These are phyloP conservation scores for Cuniculus paca DNA, from an alignment of 2,797 vertebrate genomes.

Conservation along the genomic window DNA sequence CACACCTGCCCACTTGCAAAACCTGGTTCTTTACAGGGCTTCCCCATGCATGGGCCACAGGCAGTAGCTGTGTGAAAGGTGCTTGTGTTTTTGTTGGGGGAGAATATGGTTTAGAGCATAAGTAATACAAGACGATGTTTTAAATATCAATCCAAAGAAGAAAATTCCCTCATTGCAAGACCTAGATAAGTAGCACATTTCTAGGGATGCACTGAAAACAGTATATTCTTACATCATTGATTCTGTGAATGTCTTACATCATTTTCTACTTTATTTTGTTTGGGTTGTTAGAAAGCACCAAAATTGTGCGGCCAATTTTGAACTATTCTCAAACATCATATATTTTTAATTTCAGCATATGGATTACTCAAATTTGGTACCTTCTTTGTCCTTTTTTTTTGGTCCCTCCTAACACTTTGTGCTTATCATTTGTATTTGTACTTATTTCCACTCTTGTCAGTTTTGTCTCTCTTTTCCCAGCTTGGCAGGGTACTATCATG, in stretches of 20 bases:
- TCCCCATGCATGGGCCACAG: accelerated
- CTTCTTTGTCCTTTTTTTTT: no score
- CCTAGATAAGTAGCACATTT: background rate
- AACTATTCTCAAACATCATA: accelerated
- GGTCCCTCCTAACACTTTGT: background rate
- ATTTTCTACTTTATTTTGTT: background rate
- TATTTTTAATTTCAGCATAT: accelerated
- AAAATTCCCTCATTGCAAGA: background rate
- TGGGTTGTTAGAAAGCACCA: background rate
- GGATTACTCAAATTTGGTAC: accelerated
- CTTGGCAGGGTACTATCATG: background rate
- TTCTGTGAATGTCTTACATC: background rate
- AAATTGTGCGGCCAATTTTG: background rate
- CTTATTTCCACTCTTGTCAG: accelerated
- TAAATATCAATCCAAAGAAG: background rate
- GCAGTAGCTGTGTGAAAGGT: background rate
- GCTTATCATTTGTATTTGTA: background rate
- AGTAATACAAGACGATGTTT: background rate
- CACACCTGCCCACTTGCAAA: no score
- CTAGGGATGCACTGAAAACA: no score
- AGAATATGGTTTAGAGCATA: background rate
- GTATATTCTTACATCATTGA: accelerated
- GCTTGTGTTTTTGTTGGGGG: background rate
- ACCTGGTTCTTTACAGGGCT: background rate
- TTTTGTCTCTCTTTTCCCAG: background rate